Conservation (phyloP, 1,140 invertebrate species). For the Lordiphosa mommai region DNA sequence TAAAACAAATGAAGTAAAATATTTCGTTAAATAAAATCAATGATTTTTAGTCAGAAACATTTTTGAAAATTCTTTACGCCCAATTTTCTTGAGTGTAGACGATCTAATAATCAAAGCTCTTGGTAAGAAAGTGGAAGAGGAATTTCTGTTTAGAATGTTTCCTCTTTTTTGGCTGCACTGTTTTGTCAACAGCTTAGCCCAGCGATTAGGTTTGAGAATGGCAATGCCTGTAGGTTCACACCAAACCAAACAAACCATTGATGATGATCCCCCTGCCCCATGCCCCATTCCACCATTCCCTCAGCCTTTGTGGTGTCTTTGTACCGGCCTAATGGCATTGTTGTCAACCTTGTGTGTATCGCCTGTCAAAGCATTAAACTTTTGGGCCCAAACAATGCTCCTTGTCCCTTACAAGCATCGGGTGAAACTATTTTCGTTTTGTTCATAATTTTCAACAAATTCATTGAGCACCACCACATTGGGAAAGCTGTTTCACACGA, state of each 20-base stretch:
- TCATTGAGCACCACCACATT: conserved; percentile 32
- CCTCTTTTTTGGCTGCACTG: conserved; percentile 7
- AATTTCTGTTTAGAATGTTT: conserved; percentile 10
- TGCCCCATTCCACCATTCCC: conserved; percentile 23
- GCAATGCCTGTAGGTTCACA: conserved; percentile 53
- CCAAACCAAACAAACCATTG: conserved; percentile 49
- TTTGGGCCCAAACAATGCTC: conserved; percentile 42
- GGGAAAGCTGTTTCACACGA: conserved; percentile 68
- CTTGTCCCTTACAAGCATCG: conserved; percentile 9
- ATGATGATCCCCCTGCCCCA: conserved; percentile 26
- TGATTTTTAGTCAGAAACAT: too few species aligned
- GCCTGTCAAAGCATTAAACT: conserved; percentile 70
- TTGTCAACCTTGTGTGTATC: conserved; percentile 55
- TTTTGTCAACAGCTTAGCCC: conserved; percentile 45
- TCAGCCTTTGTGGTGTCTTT: conserved; percentile 55
- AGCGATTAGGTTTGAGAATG: conserved; percentile 59
- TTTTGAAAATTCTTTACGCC: too few species aligned
- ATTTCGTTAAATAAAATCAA: too few species aligned
- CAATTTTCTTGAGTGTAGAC: background rate
- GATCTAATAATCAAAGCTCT: conserved; percentile 48
- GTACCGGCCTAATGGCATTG: conserved; percentile 65
- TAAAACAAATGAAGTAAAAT: too few species aligned
- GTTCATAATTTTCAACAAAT: conserved; percentile 74
- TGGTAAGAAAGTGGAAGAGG: conserved; percentile 3
- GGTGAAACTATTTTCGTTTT: conserved; percentile 58